A percentile compares a stretch with the other conserved stretches of the same genome.
These are phyloP conservation scores for Anser cygnoides DNA, from an alignment of 2,113 vertebrate genomes.

Conservation along the genomic window DNA sequence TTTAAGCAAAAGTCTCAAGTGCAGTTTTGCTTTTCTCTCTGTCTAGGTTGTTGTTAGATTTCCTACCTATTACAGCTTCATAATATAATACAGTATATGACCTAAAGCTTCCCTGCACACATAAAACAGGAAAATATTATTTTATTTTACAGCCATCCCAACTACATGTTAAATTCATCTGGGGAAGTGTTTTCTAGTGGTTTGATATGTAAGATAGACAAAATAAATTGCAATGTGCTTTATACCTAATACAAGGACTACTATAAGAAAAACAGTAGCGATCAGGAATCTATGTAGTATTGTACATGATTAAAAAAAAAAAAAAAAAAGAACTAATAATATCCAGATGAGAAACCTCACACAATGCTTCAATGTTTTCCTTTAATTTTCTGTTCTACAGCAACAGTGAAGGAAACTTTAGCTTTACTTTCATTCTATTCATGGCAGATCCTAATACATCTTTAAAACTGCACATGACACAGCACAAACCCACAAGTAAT, in stretches of 20 bases:
- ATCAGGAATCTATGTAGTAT: background rate
- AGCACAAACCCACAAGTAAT: background rate
- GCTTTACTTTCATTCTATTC: constrained; percentile 21
- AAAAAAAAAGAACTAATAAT: background rate
- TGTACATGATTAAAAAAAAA: background rate
- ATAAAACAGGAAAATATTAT: background rate
- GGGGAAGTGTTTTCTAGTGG: background rate
- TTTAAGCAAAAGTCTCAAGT: background rate
- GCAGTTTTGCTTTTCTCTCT: background rate
- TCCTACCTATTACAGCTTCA: background rate
- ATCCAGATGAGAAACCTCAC: background rate
- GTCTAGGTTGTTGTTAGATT: background rate
- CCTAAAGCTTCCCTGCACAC: background rate
- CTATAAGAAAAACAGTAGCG: background rate
- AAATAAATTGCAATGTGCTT: background rate
- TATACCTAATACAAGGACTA: background rate
- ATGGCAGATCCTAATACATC: background rate
- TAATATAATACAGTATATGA: background rate
- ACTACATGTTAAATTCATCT: background rate
- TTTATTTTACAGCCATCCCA: background rate
- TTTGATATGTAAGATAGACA: background rate
- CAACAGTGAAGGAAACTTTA: background rate
- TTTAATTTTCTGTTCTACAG: background rate
- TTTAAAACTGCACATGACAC: background rate
- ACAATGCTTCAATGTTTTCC: background rate